Conservation (phyloP, 2,113 vertebrate species). For the Delphinapterus leucas region DNA sequence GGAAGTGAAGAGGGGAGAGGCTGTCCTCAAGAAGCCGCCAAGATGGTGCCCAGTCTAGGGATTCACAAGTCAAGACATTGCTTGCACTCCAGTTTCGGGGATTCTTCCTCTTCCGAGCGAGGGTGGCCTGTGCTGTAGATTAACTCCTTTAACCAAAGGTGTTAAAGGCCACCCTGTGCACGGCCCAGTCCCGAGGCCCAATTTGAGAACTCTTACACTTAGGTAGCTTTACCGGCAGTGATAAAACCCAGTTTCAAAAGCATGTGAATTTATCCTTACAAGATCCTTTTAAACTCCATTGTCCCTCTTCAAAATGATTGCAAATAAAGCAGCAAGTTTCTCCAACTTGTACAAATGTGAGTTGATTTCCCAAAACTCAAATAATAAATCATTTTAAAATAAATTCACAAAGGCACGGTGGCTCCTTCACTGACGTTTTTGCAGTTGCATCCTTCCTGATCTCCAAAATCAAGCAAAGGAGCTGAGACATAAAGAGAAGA, state of each 20-base stretch:
- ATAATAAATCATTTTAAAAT: neutral
- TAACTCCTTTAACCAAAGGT: neutral
- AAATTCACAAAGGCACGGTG: neutral
- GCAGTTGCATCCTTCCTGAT: neutral
- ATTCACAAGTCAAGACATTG: neutral
- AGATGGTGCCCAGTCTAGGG: neutral
- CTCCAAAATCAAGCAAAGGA: neutral
- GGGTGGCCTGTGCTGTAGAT: neutral
- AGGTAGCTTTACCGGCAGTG: neutral
- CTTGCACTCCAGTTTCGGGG: neutral
- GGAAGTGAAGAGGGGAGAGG: neutral
- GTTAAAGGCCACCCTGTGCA: neutral
- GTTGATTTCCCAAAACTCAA: neutral
- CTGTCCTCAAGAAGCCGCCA: neutral
- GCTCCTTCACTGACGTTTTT: neutral
- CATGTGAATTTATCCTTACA: neutral
- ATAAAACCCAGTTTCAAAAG: neutral
- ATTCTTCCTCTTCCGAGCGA: neutral
- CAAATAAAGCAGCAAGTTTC: neutral
- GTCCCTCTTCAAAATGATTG: slow-evolving; percentile 25
- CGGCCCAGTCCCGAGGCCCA: too few species aligned
- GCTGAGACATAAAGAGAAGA: neutral
- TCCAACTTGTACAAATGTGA: neutral
- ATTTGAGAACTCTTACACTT: neutral
- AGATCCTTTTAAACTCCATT: neutral